Conservation (phyloP, 2,888 invertebrate species). For the Nipponacmea schrenckii region DNA sequence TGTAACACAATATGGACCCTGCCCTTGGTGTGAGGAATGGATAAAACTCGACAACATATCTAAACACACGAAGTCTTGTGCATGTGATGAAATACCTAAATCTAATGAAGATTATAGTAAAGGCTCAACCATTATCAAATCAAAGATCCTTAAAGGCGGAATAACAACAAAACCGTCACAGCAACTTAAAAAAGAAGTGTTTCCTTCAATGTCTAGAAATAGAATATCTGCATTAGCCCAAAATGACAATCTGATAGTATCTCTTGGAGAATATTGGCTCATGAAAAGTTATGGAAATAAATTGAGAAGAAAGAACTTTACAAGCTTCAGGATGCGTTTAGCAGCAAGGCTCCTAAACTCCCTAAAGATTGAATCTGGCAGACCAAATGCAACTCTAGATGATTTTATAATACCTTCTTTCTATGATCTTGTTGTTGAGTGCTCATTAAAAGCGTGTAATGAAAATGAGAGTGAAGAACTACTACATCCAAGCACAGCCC, state of each 20-base stretch:
- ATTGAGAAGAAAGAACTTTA: constrained; percentile 4
- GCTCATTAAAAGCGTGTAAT: constrained; percentile 4
- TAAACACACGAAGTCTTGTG: background rate
- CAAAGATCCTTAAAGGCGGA: background rate
- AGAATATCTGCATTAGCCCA: background rate
- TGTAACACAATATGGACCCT: constrained; percentile 7
- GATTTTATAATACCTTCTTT: background rate
- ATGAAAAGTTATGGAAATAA: constrained; percentile 4
- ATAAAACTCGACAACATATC: background rate
- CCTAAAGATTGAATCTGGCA: background rate
- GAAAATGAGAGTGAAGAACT: constrained; percentile 3
- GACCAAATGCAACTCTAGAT: background rate
- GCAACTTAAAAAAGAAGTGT: constrained; percentile 8
- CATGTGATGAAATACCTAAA: background rate
- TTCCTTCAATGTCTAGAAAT: constrained; percentile 1
- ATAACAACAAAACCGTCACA: background rate
- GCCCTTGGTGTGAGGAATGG: constrained; percentile 15
- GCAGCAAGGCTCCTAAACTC: background rate
- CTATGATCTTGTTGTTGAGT: background rate
- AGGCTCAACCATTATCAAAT: background rate
- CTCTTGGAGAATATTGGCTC: constrained; percentile 11
- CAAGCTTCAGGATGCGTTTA: constrained; percentile 8
- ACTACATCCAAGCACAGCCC: background rate
- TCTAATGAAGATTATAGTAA: no score
- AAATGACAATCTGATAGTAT: constrained; percentile 5